These are phyloP conservation scores for Psammodynastes pulverulentus DNA, from an alignment of 2,113 vertebrate genomes.

Conservation along the genomic window DNA sequence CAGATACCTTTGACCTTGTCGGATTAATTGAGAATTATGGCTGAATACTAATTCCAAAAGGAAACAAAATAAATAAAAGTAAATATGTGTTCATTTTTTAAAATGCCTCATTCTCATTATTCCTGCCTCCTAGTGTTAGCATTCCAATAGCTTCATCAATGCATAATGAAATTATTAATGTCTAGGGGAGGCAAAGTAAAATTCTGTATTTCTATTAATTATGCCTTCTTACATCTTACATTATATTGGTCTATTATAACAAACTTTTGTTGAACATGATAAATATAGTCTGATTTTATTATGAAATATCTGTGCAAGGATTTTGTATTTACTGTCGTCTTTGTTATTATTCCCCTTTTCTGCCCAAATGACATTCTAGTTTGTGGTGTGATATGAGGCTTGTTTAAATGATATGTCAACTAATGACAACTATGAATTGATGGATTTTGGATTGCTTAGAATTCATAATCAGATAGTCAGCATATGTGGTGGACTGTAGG, in stretches of 20 bases:
- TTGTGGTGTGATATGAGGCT: neutral
- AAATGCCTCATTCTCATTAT: neutral
- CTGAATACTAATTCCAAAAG: neutral
- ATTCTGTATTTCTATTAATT: neutral
- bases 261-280: neutral
- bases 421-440: neutral
- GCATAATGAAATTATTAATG: conserved; percentile 13
- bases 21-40: conserved; percentile 1
- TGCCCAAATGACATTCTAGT: neutral
- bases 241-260: too few species aligned
- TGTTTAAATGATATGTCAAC: neutral
- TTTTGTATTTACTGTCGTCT: neutral
- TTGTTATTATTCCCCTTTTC: neutral
- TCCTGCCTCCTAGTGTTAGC: neutral
- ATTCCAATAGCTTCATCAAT: neutral
- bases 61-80: neutral
- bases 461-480: neutral
- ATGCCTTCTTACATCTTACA: neutral
- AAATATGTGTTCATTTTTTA: neutral
- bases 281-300: neutral
- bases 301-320: neutral
- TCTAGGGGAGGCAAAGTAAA: neutral
- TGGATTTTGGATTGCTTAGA: neutral
- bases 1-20: neutral
- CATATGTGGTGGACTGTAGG: neutral